Evolutionary conservation across 2,797 vertebrate species (phyloP), one percentile per base, ranked within the genome.

Genomic region (Spinus pinus): DNA sequence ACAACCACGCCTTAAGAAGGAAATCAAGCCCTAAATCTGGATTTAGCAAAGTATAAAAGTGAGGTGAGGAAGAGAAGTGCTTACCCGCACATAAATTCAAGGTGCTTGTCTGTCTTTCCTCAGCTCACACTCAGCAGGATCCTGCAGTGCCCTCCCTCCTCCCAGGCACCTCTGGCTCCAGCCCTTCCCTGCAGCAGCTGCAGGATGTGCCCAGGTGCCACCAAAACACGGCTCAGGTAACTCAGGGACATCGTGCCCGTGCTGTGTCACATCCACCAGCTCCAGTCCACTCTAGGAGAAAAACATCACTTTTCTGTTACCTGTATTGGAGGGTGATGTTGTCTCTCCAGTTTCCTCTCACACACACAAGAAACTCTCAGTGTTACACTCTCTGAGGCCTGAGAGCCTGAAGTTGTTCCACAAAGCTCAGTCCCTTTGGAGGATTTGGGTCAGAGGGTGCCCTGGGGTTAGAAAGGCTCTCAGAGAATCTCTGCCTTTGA

Each of bases 241-340:
- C 0, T 28, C 5, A 0, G 23, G 46, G n/a, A 39, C 1, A 12
- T 13, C 1, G 0, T 10, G 37, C 7, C 50, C 25, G 0, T 27
- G 25, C 37, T 60, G 20, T 16, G n/a, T 20, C 51, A 46, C 37
- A 3, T 2, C 6, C 10, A 37, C 19, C 22, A 44, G 1, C 49
- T 56, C 37, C 67, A 64, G 25, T 4, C 30, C 30, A 35, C 28
- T n/a, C 56, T 9, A 27, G 14, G 9, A 71, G 41, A 27, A 84
- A 80, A 88, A n/a, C 5, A 1, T 4, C 49, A 42, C 2, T 10
- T 82, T 24, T 16, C 20, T 41, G 16, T 56, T 39, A 37, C 31
- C 73, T 67, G 5, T 30, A 2, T 21, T 27, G 53, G 22, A 70
- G 24, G 41, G 24, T 1, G 3, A 15, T 8, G 17, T 27, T 39